Conservation (phyloP, 2,888 invertebrate genomes). For the Lepidocyrtoides sp. region DNA sequence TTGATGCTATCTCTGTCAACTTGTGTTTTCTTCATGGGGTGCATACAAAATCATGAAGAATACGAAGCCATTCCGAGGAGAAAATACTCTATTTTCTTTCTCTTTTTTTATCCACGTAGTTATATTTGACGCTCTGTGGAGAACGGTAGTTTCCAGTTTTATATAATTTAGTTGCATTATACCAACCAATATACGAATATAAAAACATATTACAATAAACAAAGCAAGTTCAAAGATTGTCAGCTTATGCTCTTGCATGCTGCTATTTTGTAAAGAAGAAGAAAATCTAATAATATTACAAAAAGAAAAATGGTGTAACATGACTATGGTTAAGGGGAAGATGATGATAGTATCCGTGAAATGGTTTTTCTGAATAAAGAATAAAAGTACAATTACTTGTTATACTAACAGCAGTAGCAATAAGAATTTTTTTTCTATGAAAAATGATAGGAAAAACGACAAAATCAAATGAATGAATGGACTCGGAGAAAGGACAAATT, state of each 20-base stretch:
- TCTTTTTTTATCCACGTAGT: slow-evolving; percentile 3
- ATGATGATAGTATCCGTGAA: slow-evolving; percentile 35
- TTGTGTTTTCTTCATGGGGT: slow-evolving; percentile 56
- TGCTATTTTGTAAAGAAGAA: too few species aligned
- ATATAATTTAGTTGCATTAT: too few species aligned
- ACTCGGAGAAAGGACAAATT: slow-evolving; percentile 31
- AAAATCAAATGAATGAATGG: slow-evolving; percentile 46
- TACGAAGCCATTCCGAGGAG: too few species aligned
- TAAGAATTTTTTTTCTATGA: slow-evolving; percentile 19
- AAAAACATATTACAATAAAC: too few species aligned
- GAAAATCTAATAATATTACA: too few species aligned
- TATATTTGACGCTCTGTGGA: neutral
- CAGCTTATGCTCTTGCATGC: too few species aligned
- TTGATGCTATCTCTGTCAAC: slow-evolving; percentile 65
- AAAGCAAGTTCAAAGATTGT: too few species aligned
- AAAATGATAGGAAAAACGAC: slow-evolving; percentile 55
- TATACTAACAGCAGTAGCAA: neutral
- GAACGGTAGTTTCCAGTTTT: neutral
- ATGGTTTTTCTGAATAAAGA: neutral
- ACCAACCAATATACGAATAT: too few species aligned
- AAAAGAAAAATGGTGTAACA: slow-evolving; percentile 17
- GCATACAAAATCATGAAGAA: slow-evolving; percentile 6
- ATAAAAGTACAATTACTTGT: neutral
- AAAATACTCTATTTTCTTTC: slow-evolving; percentile 5
- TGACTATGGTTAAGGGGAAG: slow-evolving; percentile 33